Evolutionary conservation across 2,797 vertebrate genomes (phyloP).

Genomic region (Hemibagrus guttatus): DNA sequence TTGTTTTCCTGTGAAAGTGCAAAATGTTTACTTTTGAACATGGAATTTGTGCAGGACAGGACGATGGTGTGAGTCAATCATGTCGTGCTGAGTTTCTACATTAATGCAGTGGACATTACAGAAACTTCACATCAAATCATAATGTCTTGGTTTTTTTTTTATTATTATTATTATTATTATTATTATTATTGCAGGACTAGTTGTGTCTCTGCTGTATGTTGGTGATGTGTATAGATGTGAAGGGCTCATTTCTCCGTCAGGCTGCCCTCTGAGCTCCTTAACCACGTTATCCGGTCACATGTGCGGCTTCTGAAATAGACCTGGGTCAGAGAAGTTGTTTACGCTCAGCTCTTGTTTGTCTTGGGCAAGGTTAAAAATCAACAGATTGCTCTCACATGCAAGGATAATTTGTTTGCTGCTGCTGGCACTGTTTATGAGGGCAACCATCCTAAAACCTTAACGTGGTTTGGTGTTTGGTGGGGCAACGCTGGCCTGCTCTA

Average conservation of each 20-base stretch:
- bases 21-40: background rate
- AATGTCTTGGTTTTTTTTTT: background rate
- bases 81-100: background rate
- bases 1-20: background rate
- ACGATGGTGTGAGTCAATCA: background rate
- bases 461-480: conserved; percentile 29
- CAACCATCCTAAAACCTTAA: conserved; percentile 58
- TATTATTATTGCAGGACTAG: background rate
- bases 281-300: conserved; percentile 62
- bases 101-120: background rate
- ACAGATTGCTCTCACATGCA: conserved; percentile 74
- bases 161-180: background rate
- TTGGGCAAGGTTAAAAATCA: conserved; percentile 59
- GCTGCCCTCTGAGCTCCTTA: conserved; percentile 41
- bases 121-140: background rate
- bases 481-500: conserved; percentile 41
- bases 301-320: conserved; percentile 55
- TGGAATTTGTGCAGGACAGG: background rate
- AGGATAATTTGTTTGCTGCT: conserved; percentile 72
- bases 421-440: conserved; percentile 53
- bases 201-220: background rate
- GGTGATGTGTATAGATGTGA: background rate
- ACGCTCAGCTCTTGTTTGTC: conserved; percentile 54
- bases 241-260: conserved; percentile 8
- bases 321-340: conserved; percentile 61